Evolutionary conservation across 2,797 vertebrate genomes (phyloP), one percentile per base, ranked within the genome.

Genomic region (Crenichthys baileyi): DNA sequence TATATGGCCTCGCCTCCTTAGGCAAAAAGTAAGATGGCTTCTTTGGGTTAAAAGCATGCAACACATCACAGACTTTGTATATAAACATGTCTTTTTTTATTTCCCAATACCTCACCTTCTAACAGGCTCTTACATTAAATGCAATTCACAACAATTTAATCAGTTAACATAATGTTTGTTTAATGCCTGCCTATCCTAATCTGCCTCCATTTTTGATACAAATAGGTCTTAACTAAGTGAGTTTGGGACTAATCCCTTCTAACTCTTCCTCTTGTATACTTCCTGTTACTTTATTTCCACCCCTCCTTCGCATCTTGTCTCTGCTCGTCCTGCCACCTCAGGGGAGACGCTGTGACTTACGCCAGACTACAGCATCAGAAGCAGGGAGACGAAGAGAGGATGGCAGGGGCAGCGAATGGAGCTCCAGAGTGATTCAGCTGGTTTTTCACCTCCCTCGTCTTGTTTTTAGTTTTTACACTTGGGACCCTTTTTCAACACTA

Each of bases 1-100:
- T 99, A 24, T 99, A 99, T 0, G 98, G 98, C n/a, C 95, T 99
- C 0, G 96, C 97, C 0, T 98, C 98, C 0, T 95, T 99, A 0
- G 98, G 98, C 70, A 99, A 98, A 89, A 99, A 99, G 98, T 99
- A 91, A 95, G 97, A 75, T 68, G 2, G 4, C 50, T 13, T n/a
- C 46, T 68, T 2, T 48, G 11, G 39, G 1, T 72, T 56, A 24
- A 5, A 9, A 44, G 16, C 48, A 41, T 68, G 29, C 44, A 44
- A 53, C 22, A 61, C 12, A 16, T 24, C 51, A 7, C 44, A 46
- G 7, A 70, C 22, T 78, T 56, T 83, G 1, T 81, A 83, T 79
- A 85, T 50, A 70, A 58, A 83, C 51, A 2, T 75, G 18, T 83
- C 12, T 85, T 72, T 82, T 56, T 6, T 68, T 87, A 48, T 85